A percentile compares a stretch with the other conserved stretches of the same genome.
These are phyloP conservation scores for Crocodylus rhombifer DNA, from an alignment of 2,797 vertebrate species.

Conservation along the genomic window DNA sequence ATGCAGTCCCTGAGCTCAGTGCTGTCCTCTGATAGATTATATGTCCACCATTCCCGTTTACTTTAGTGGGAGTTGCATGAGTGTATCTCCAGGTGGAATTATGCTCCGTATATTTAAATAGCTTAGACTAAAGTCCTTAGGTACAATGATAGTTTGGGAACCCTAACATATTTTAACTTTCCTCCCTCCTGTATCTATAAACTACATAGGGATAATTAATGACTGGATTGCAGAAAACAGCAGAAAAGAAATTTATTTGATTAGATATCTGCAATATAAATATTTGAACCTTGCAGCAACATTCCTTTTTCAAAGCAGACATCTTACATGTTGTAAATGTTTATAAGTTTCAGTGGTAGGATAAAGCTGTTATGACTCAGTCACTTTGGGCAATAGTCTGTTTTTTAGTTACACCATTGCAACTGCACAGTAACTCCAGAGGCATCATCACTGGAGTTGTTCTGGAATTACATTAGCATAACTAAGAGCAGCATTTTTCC, in stretches of 20 bases:
- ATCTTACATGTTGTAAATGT: conserved; percentile 55
- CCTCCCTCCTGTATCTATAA: not conserved
- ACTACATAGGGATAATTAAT: conserved; percentile 37
- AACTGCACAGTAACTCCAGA: not conserved
- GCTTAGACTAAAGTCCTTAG: conserved; percentile 1
- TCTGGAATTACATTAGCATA: not conserved
- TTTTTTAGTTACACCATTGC: not conserved
- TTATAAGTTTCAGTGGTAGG: conserved; percentile 44
- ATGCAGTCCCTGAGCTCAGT: not conserved
- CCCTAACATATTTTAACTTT: not conserved
- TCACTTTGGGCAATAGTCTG: conserved; percentile 48
- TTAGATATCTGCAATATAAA: conserved; percentile 51
- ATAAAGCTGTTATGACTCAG: conserved; percentile 59
- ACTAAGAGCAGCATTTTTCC: not conserved
- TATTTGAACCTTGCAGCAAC: conserved; percentile 59
- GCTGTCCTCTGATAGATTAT: not conserved
- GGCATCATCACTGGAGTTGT: not conserved
- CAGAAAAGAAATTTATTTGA: conserved; percentile 36
- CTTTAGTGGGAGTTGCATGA: not conserved
- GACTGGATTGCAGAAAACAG: not conserved
- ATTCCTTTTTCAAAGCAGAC: conserved; percentile 63
- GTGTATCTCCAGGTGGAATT: not conserved
- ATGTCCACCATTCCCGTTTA: not conserved
- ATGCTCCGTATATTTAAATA: not conserved
- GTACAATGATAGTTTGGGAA: not conserved